Evolutionary conservation across 2,113 vertebrate genomes (phyloP), one percentile per base, ranked within the genome.

Genomic region (Carassius auratus): DNA sequence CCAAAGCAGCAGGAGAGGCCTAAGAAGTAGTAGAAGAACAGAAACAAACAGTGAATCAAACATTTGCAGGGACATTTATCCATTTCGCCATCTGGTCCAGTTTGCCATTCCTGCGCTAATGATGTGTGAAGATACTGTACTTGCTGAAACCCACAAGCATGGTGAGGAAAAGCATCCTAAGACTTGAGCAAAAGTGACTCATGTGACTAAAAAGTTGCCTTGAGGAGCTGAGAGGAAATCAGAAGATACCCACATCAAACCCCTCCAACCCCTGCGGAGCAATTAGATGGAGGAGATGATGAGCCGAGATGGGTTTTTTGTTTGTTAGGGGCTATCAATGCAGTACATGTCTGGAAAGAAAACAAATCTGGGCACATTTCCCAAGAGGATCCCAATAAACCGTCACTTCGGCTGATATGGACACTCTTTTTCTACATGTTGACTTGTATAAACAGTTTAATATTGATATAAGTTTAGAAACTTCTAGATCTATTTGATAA

Each of bases 1-100:
- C 98, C 88, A 99, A 95, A 79, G 97, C 98, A 57, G 98, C 97
- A 71, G 98, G 98, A 88, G 98, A 97, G 10, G 98, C 98, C 98
- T 99, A 91, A 30, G 26, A 82, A 76, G 87, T 88, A 90, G 64
- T 91, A 90, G 92, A 88, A 7, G 1, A 13, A 50, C 48, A 50
- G 48, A 50, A 50, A 50, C 48, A 50, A 50, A 50, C 10, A 57
- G 15, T 57, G 55, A 57, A 59, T 36, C n/a, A 48, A 81, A 62
- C 7, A 66, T 21, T 52, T 2, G 21, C 59, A 66, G 61, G n/a
- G 23, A n/a, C 50, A 68, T 50, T 81, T 81, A 68, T 50, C 8
- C 42, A 30, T 50, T 68, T 50, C 1, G 23, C 79, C 79, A 81
- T 81, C 79, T 81, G 78, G 36, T 42, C 30, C 17, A 3, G 55